phyloP scores from a whole-genome alignment of 2,888 invertebrate genomes.

The Calameuta idolon region DNA sequence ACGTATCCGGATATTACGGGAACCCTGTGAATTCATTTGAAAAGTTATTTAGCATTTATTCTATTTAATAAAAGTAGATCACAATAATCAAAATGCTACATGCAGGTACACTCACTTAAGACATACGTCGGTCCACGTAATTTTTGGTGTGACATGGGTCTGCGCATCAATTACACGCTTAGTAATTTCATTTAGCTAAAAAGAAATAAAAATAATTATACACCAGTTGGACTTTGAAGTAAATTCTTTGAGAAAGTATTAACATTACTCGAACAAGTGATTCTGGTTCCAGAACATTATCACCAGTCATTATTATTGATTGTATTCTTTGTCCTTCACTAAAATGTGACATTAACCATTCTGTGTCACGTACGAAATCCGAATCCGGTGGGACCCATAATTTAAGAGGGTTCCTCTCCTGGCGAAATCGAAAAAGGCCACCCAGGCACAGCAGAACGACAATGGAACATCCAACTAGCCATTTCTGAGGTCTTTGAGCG shows the following conservation, averaged over 20 bases:
- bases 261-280: constrained; percentile 68
- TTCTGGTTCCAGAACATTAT: constrained; percentile 75
- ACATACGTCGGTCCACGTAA: constrained; percentile 70
- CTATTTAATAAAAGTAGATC: constrained; percentile 18
- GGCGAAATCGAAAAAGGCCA: constrained; percentile 76
- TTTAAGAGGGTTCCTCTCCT: constrained; percentile 81
- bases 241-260: not conserved
- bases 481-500: constrained; percentile 73
- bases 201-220: constrained; percentile 21
- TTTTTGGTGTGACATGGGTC: constrained; percentile 58
- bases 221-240: not conserved
- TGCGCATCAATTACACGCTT: constrained; percentile 65
- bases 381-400: constrained; percentile 83
- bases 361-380: constrained; percentile 76
- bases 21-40: constrained; percentile 43
- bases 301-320: constrained; percentile 73
- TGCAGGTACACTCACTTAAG: constrained; percentile 66
- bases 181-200: constrained; percentile 69
- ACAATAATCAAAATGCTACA: constrained; percentile 11
- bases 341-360: constrained; percentile 79
- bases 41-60: not conserved
- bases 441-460: constrained; percentile 72
- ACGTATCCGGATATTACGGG: constrained; percentile 52
- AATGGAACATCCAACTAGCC: constrained; percentile 71
- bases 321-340: constrained; percentile 75